phyloP scores from a whole-genome alignment of 2,888 invertebrate genomes.

The Epirrita christyi region DNA sequence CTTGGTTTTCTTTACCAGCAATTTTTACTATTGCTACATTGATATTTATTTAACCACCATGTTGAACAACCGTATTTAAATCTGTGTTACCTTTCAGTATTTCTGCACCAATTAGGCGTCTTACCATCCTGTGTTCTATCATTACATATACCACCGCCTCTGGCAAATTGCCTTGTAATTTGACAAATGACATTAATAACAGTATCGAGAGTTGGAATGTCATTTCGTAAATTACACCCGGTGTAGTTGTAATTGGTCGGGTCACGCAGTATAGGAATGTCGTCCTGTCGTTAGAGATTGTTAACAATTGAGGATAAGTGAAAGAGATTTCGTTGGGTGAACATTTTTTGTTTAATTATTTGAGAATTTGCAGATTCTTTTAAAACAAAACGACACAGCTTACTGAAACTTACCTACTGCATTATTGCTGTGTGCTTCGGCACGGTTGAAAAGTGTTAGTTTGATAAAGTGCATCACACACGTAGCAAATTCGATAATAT shows the following conservation, averaged over 20 bases:
- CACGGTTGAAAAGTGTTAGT: no score
- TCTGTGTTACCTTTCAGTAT: constrained; percentile 20
- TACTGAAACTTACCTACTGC: no score
- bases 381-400: no score
- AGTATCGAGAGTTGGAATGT: constrained; percentile 72
- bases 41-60: constrained; percentile 12
- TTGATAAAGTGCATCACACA: no score
- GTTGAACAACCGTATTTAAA: constrained; percentile 21
- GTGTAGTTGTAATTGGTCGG: constrained; percentile 62
- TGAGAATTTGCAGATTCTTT: no score
- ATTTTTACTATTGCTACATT: neutral
- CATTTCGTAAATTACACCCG: constrained; percentile 68
- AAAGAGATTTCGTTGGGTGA: constrained; percentile 7
- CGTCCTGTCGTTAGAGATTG: constrained; percentile 35
- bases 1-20: neutral
- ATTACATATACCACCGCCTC: constrained; percentile 40
- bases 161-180: constrained; percentile 66
- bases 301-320: constrained; percentile 10
- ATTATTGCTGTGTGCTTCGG: no score
- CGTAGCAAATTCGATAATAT: no score
- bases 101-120: constrained; percentile 38
- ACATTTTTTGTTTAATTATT: no score
- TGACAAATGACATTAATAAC: constrained; percentile 69
- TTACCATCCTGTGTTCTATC: constrained; percentile 38
- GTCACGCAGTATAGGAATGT: constrained; percentile 70